phyloP scores from a whole-genome alignment of 2,888 invertebrate species.

The Drosophila paranaensis region DNA sequence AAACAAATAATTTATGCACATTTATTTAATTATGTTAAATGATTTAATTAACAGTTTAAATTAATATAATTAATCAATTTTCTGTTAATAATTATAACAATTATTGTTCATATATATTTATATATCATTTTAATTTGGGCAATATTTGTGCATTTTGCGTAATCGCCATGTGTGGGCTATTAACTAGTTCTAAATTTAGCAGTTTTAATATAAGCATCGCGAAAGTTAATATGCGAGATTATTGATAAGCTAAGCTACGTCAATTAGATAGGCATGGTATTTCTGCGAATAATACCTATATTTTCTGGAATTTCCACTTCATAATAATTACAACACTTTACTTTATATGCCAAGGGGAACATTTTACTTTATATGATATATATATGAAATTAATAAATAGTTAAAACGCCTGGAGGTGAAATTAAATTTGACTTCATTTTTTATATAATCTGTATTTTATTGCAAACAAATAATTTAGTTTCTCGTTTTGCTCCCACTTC shows the following conservation, averaged over 20 bases:
- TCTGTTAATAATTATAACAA: not conserved
- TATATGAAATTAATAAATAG: not conserved
- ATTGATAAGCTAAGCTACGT: slow-evolving; percentile 4
- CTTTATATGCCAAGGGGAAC: too few species aligned
- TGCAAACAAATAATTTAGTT: not conserved
- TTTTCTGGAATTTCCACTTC: not conserved
- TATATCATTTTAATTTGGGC: not conserved
- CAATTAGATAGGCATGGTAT: slow-evolving; percentile 16
- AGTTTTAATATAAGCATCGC: not conserved
- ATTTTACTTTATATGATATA: too few species aligned
- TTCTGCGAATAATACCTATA: slow-evolving; percentile 1
- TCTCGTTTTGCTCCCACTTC: not conserved
- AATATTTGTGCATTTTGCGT: too few species aligned
- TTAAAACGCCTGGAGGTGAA: not conserved
- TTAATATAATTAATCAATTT: not conserved
- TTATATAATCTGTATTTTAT: slow-evolving; percentile 1
- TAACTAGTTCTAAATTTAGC: slow-evolving; percentile 1
- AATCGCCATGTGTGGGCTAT: not conserved
- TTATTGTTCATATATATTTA: not conserved
- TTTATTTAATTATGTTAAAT: too few species aligned
- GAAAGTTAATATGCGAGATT: not conserved
- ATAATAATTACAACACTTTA: not conserved
- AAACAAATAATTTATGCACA: too few species aligned
- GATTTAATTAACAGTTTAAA: too few species aligned
- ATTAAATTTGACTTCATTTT: not conserved